These are phyloP conservation scores for Masnerella sp. DNA, from an alignment of 2,888 invertebrate genomes.

Conservation along the genomic window DNA sequence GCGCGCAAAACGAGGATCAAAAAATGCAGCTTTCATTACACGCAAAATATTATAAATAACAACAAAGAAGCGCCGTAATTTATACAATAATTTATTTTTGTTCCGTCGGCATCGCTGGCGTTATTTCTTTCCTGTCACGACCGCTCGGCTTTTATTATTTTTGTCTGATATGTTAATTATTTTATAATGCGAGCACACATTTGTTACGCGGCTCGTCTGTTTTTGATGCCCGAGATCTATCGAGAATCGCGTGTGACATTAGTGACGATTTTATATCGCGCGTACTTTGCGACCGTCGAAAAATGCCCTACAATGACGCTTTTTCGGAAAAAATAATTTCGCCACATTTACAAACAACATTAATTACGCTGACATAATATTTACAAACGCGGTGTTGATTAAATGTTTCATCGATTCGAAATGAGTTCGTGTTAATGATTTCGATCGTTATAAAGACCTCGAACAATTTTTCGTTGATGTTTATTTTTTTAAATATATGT, in stretches of 20 bases:
- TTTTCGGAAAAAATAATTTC: not conserved
- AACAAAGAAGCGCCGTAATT: conserved; percentile 35
- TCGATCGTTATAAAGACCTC: not conserved
- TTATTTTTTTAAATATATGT: conserved; percentile 27
- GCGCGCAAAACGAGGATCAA: conserved; percentile 14
- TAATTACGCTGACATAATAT: conserved; percentile 21
- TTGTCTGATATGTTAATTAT: conserved; percentile 43
- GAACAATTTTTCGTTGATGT: conserved; percentile 20
- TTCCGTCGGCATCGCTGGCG: conserved; percentile 22
- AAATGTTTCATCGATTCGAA: conserved; percentile 7
- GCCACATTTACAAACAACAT: not conserved
- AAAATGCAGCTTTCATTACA: conserved; percentile 24
- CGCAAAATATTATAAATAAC: conserved; percentile 42
- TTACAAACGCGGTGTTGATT: not conserved
- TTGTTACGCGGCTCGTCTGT: conserved; percentile 27
- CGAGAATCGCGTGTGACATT: conserved; percentile 10
- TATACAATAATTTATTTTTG: conserved; percentile 47
- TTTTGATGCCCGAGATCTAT: conserved; percentile 28
- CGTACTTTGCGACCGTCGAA: not conserved
- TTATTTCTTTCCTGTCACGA: conserved; percentile 39
- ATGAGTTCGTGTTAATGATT: conserved; percentile 3
- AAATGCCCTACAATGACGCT: not conserved
- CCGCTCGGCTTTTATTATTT: conserved; percentile 36
- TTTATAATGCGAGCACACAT: conserved; percentile 42
- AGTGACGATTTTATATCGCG: conserved; percentile 11